phyloP scores from a whole-genome alignment of 2,888 invertebrate species.

The Acanthosepion esculentum region DNA sequence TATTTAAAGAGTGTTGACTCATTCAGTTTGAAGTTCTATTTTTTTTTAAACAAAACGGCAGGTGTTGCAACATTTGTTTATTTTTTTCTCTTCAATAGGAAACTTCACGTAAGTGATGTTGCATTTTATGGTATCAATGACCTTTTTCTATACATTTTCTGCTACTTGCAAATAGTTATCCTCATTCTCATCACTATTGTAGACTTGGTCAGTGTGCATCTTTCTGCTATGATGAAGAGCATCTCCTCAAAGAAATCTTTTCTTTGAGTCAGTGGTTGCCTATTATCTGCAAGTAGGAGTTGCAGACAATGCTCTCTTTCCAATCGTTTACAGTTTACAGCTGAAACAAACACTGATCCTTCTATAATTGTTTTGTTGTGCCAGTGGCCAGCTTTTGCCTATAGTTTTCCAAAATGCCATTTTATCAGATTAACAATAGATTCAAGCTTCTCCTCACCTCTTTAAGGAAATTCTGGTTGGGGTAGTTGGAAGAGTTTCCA shows the following conservation, averaged over 20 bases:
- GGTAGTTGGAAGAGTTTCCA: not conserved
- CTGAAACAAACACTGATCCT: not conserved
- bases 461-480: not conserved
- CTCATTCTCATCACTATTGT: not conserved
- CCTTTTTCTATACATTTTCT: not conserved
- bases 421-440: slow-evolving; percentile 8
- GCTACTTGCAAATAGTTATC: not conserved
- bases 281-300: not conserved
- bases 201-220: not conserved
- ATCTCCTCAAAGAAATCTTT: not conserved
- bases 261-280: not conserved
- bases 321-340: not conserved
- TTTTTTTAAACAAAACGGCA: too few relatives aligned
- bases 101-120: not conserved
- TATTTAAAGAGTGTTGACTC: too few relatives aligned
- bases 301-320: not conserved
- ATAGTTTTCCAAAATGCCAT: not conserved
- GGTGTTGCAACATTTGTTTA: not conserved
- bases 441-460: not conserved
- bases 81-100: not conserved
- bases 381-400: not conserved
- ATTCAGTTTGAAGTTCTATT: too few relatives aligned
- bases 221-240: not conserved
- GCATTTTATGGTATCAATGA: not conserved
- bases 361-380: not conserved